Evolutionary conservation across 2,888 invertebrate genomes (phyloP), one percentile per base, ranked within the genome.

Genomic region (Helicoverpa assulta): DNA sequence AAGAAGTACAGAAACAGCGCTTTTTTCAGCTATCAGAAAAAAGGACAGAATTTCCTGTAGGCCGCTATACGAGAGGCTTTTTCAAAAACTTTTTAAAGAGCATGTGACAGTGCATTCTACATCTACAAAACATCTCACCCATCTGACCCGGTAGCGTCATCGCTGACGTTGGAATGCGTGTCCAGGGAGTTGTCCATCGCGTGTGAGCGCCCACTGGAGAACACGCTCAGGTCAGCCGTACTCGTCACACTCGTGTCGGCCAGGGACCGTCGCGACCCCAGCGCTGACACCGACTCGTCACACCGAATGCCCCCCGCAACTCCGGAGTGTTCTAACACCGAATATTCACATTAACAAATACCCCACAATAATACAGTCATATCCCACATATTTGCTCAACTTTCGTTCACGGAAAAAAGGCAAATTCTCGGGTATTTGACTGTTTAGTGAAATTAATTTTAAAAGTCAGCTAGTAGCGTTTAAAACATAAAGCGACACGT

Each of bases 161-260:
- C 97, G 85, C 97, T 97, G 92, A 97, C 96, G 92, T 97, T 97
- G 94, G 97, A 97, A 92, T 97, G 97, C 19, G 97, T 97, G 91
- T 97, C 97, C 76, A 97, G 95, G 83, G 97, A 97, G 94, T 97
- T 97, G 90, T 97, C 97, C 67, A 97, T 96, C 54, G 97, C 97
- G 88, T 97, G 97, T 14, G 97, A 97, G 64, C 97, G 96, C 14
- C 97, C 97, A 85, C 97, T 97, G 21, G 97, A 97, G 93, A 98
- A 97, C 78, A 98, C 97, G 83, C 98, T 98, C 70, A 98, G 95
- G 90, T 98, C 98, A 0, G 98, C 98, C 0, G 98, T 98, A 61
- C 98, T 98, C 40, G 98, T 98, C 63, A 98, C 97, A 84, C 98
- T 98, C 26, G 98, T 98, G 89, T 98, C 98, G 19, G 98, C 98